Base-by-base conservation (phyloP, 92 coral and sea anemone species). In the Palythoa heliodiscus region DNA sequence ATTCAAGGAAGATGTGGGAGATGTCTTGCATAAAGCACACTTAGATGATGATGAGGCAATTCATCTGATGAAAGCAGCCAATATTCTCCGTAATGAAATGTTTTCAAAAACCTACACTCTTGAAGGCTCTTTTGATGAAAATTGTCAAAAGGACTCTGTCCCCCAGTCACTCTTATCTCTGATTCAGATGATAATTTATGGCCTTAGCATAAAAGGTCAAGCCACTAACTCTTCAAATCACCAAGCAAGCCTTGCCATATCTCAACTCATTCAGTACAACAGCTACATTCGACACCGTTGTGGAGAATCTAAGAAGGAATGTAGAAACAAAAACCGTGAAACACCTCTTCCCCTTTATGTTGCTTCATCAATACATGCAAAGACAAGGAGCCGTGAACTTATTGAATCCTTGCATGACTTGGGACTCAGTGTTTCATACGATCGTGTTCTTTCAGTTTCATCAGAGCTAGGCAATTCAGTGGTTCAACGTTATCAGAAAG, bases 351-450 rank as follows among this genome's bases (percentile, higher is more conserved):
- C 91, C 16, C 82, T 91, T 35, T 88, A 85, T 66, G 73, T 88
- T 23, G 91, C 35, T n/a, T 63, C n/a, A 57, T 63, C 90, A 22
- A 57, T 89, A 35, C 92, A 89, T 67, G 90, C 95, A 17, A 92
- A 92, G 90, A 92, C 88, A 16, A 83, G 88, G n/a, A 86, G 95
- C 77, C 87, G 87, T 47, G 92, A 89, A 48, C 92, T 89, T 63
- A 86, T 89, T 12, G 88, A 89, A 29, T 48, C 82, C 83, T 25
- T 92, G 71, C 86, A 89, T 78, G 72, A 75, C 14, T 75, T 89
- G 13, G 92, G 92, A 70, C 81, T 87, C 11, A 38, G 85, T 64
- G 73, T 84, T 17, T 89, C 95, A 10, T 92, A 92, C 70, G 83
- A 88, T 73, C 67, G 83, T 75, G 88, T 88, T 47, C 88, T 88